Conservation (phyloP, 2,113 vertebrate genomes). For the Mirza zaza region DNA sequence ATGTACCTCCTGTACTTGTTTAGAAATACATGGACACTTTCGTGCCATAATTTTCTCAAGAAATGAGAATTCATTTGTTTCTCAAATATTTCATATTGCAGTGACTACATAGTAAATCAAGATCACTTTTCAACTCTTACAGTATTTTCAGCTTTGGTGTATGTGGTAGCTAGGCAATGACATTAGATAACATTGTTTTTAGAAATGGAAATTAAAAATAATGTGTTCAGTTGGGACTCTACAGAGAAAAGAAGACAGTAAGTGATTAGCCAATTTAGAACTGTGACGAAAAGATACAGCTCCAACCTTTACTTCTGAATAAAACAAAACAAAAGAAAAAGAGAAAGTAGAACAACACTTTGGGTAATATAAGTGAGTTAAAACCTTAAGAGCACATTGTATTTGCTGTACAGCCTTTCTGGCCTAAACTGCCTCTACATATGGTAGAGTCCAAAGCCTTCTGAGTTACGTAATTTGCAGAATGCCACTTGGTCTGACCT, state of each 20-base stretch:
- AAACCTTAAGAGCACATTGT: background rate
- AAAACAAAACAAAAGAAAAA: background rate
- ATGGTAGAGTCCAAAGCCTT: background rate
- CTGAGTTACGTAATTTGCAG: background rate
- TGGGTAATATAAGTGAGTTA: background rate
- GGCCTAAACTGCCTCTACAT: background rate
- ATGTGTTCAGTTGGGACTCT: conserved; percentile 46
- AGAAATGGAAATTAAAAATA: conserved; percentile 72
- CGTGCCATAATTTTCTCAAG: background rate
- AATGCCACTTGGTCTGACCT: background rate
- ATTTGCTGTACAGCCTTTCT: background rate
- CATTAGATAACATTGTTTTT: conserved; percentile 54
- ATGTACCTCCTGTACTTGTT: background rate
- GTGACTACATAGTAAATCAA: conserved; percentile 27
- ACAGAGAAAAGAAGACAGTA: conserved; percentile 41
- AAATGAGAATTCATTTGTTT: conserved; percentile 25
- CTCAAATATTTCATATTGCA: conserved; percentile 51
- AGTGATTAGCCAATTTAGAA: conserved; percentile 61
- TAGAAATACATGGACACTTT: background rate
- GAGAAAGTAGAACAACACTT: background rate
- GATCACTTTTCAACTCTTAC: background rate
- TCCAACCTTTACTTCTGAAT: background rate
- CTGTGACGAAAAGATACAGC: background rate
- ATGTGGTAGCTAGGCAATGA: background rate
- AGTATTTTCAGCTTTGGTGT: conserved; percentile 4